Base-by-base conservation (phyloP, 2,888 invertebrate genomes). In the Euphydryas editha region DNA sequence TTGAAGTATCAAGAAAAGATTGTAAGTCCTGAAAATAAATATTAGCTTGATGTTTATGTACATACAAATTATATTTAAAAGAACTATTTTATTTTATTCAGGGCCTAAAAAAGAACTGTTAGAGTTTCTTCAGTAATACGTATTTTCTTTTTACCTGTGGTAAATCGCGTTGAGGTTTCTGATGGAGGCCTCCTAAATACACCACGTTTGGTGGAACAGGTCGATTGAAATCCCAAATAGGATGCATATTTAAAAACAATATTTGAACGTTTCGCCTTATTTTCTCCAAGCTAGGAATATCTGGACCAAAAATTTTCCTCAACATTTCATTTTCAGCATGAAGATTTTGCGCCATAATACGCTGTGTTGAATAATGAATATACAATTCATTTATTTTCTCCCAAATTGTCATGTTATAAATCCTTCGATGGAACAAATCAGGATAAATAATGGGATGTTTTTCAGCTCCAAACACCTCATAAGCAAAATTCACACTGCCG, bases 191-290 rank as follows among this genome's bases (percentile, higher is more conserved):
- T n/a, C n/a, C n/a, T n/a, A n/a, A n/a, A n/a, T n/a, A n/a, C n/a
- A n/a, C n/a, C n/a, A n/a, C n/a, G n/a, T n/a, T n/a, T n/a, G n/a
- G n/a, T n/a, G n/a, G n/a, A n/a, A n/a, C n/a, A n/a, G n/a, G n/a
- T n/a, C n/a, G n/a, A n/a, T n/a, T n/a, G n/a, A n/a, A n/a, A 37
- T 81, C 80, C 75, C 85, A 83, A 51, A 86, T 65, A 2, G 86
- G 85, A 75, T 91, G 82, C 0, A 77, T 73, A 70, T 92, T 92
- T 1, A 88, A 63, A 67, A 92, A 83, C 36, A 90, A 63, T 76
- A 92, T 71, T 62, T 85, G 83, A 0, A 86, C 69, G 63, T 80
- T 79, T 7, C 75, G 75, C 4, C 68, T 69, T 36, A 83, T 68
- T 13, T 79, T 78, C 2, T 59, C 13, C 0, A 79, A 8, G 5